Evolutionary conservation across 2,888 invertebrate genomes (phyloP).

Genomic region (Melipona beecheii): DNA sequence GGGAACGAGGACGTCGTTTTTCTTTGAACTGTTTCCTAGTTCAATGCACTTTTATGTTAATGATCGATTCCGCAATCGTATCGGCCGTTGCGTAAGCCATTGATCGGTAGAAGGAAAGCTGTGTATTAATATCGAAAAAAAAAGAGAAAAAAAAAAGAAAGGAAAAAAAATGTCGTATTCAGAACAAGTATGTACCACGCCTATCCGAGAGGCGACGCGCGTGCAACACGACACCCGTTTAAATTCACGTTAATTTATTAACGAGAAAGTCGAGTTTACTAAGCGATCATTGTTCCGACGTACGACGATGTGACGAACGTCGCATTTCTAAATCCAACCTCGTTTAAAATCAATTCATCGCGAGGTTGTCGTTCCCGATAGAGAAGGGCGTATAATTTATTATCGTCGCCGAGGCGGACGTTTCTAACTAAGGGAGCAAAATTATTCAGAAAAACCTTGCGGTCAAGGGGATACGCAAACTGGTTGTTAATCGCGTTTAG

Average conservation of each 20-base stretch:
- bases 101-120: conserved; percentile 45
- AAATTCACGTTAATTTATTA: conserved; percentile 42
- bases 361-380: not conserved
- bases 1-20: conserved; percentile 6
- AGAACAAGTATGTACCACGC: conserved; percentile 53
- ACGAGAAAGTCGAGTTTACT: conserved; percentile 25
- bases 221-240: conserved; percentile 19
- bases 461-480: not conserved
- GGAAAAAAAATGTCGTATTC: conserved; percentile 33
- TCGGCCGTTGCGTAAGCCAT: conserved; percentile 46
- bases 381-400: not conserved
- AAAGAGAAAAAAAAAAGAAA: conserved; percentile 25
- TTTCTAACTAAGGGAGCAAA: not conserved
- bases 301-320: conserved; percentile 8
- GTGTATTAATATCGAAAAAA: conserved; percentile 37
- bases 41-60: conserved; percentile 53
- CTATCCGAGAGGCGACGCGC: conserved; percentile 23
- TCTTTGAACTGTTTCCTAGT: conserved; percentile 30
- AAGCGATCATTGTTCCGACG: conserved; percentile 12
- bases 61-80: conserved; percentile 45
- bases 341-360: conserved; percentile 9
- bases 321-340: conserved; percentile 8
- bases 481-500: conserved; percentile 1
- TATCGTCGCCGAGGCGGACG: not conserved
- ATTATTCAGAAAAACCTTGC: too few species aligned